These are phyloP conservation scores for Carterocephalus palaemon DNA, from an alignment of 2,888 invertebrate species.

Conservation along the genomic window DNA sequence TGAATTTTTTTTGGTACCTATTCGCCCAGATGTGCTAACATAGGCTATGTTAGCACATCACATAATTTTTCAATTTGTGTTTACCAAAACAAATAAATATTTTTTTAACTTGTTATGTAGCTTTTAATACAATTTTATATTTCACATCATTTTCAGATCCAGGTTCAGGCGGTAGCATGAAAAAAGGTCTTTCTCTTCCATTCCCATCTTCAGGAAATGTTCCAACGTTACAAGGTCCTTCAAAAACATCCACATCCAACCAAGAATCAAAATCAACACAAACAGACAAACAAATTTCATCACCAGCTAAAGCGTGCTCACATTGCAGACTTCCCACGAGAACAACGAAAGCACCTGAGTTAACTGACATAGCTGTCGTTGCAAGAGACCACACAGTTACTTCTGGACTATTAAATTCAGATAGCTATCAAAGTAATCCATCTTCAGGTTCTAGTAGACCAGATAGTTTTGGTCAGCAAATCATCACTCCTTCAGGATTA, in stretches of 20 bases:
- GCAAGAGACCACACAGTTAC: slow-evolving; percentile 27
- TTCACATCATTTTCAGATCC: slow-evolving; percentile 36
- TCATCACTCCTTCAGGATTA: background rate
- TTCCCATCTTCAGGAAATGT: slow-evolving; percentile 37
- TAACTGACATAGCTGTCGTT: slow-evolving; percentile 35
- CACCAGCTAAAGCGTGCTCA: slow-evolving; percentile 73
- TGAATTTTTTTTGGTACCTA: too few relatives aligned
- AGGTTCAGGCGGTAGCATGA: slow-evolving; percentile 31
- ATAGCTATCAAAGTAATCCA: slow-evolving; percentile 6
- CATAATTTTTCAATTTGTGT: too few relatives aligned
- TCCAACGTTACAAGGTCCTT: slow-evolving; percentile 9
- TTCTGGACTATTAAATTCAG: background rate
- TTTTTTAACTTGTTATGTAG: too few relatives aligned
- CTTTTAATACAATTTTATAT: slow-evolving; percentile 44
- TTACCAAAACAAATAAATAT: too few relatives aligned
- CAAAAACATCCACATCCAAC: slow-evolving; percentile 1
- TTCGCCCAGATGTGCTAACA: too few relatives aligned
- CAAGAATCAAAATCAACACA: slow-evolving; percentile 20
- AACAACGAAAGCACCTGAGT: slow-evolving; percentile 50
- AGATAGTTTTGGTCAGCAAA: slow-evolving; percentile 3
- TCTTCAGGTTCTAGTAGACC: background rate
- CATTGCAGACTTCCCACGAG: slow-evolving; percentile 80
- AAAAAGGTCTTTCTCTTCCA: slow-evolving; percentile 56
- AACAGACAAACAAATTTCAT: slow-evolving; percentile 24
- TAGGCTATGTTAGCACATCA: too few relatives aligned